These are phyloP conservation scores for Florisuga fusca DNA, from an alignment of 2,797 vertebrate species.

Conservation along the genomic window DNA sequence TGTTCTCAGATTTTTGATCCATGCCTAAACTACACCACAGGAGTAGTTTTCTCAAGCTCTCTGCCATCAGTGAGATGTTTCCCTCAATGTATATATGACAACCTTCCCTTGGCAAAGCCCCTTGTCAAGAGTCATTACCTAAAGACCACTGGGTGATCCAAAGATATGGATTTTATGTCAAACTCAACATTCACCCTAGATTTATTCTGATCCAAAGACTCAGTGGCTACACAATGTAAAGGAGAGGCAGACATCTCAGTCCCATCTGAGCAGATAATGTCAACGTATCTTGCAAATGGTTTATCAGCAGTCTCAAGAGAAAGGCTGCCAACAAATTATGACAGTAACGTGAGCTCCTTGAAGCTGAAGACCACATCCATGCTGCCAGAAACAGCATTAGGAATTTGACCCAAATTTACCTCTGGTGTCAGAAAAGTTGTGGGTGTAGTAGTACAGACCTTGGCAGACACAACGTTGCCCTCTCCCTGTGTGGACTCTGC, in stretches of 20 bases:
- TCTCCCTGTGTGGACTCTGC: fast-evolving
- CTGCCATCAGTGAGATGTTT: neutral
- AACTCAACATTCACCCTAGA: neutral
- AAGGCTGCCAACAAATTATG: neutral
- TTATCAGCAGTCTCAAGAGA: neutral
- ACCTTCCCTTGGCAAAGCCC: neutral
- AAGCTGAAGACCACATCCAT: neutral
- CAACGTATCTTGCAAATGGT: neutral
- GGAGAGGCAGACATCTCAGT: fast-evolving
- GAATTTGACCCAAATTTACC: neutral
- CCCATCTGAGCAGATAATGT: neutral
- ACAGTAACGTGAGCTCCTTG: neutral
- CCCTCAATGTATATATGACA: neutral
- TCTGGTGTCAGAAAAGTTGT: neutral
- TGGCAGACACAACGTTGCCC: fast-evolving
- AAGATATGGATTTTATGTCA: neutral
- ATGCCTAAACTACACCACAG: neutral
- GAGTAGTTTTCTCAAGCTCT: neutral
- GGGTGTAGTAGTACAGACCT: neutral
- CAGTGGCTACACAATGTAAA: neutral
- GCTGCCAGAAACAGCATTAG: neutral
- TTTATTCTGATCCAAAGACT: neutral
- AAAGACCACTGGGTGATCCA: neutral
- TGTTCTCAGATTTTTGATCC: neutral
- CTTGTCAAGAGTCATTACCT: neutral